phyloP scores from a whole-genome alignment of 1,140 invertebrate genomes.

The Polyergus mexicanus region DNA sequence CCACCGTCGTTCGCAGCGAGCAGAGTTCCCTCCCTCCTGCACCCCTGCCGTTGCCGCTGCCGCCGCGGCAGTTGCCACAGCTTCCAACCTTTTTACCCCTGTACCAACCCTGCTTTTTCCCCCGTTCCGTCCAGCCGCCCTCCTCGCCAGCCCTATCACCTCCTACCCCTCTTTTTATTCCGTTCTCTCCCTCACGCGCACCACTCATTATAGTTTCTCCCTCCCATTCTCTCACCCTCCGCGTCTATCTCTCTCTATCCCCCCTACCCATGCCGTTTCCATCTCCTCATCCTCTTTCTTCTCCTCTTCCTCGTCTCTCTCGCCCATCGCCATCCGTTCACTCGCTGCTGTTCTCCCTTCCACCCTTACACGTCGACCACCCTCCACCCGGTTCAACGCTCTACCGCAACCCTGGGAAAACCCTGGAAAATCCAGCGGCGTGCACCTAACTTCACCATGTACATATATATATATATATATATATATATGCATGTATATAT shows the following conservation, averaged over 20 bases:
- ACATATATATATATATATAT: neutral
- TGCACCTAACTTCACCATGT: slow-evolving; percentile 78
- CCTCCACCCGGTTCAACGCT: slow-evolving; percentile 74
- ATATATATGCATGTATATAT: slow-evolving; percentile 5
- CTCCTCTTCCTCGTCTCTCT: slow-evolving; percentile 57
- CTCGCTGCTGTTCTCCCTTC: slow-evolving; percentile 66
- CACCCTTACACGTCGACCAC: slow-evolving; percentile 75
- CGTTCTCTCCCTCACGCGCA: slow-evolving; percentile 79
- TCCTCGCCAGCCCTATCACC: slow-evolving; percentile 45
- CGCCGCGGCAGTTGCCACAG: slow-evolving; percentile 76
- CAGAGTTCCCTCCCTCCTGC: slow-evolving; percentile 35
- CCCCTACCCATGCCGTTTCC: slow-evolving; percentile 44
- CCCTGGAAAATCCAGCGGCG: slow-evolving; percentile 85
- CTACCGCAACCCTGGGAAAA: slow-evolving; percentile 85
- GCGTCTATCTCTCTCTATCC: slow-evolving; percentile 58
- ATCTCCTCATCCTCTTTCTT: slow-evolving; percentile 51
- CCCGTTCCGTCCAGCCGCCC: slow-evolving; percentile 62
- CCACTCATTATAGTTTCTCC: slow-evolving; percentile 83
- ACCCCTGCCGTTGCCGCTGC: slow-evolving; percentile 17
- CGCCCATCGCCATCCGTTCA: slow-evolving; percentile 60
- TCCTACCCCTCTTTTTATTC: slow-evolving; percentile 75
- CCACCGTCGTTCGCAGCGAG: slow-evolving; percentile 58
- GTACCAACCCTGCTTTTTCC: slow-evolving; percentile 69
- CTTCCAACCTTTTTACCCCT: slow-evolving; percentile 84
- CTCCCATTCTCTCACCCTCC: slow-evolving; percentile 53